Conservation (phyloP, 1,140 invertebrate genomes). For the Tetramorium simillimum region DNA sequence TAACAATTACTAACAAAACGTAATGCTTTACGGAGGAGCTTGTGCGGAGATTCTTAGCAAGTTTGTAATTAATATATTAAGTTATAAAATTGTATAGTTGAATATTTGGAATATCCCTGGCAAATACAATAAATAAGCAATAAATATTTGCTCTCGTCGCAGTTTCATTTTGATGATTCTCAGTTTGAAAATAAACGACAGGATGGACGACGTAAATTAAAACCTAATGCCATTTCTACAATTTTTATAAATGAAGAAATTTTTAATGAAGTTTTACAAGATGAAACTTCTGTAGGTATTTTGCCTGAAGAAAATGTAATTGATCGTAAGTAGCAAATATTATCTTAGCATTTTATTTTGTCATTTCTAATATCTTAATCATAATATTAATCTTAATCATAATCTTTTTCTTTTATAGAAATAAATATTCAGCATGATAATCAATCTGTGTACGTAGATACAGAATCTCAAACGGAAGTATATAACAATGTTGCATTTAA, state of each 20-base stretch:
- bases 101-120: background rate
- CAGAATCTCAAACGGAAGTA: background rate
- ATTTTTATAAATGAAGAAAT: background rate
- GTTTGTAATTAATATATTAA: background rate
- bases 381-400: no score
- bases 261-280: background rate
- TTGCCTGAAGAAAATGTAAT: background rate
- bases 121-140: background rate
- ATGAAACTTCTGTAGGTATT: background rate
- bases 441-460: background rate
- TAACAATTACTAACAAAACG: no score
- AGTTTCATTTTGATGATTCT: background rate
- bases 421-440: background rate
- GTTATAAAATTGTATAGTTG: conserved; percentile 1
- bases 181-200: no score
- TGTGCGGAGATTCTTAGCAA: no score
- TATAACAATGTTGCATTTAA: background rate
- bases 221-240: conserved; percentile 6
- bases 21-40: no score
- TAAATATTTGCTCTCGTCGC: background rate
- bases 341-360: no score
- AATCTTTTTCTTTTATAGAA: no score
- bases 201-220: background rate
- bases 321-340: no score
- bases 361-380: no score